A percentile compares a stretch with the other conserved stretches of the same genome.
Conservation (phyloP, 2,888 invertebrate genomes). For the Tortricodes alternella region DNA sequence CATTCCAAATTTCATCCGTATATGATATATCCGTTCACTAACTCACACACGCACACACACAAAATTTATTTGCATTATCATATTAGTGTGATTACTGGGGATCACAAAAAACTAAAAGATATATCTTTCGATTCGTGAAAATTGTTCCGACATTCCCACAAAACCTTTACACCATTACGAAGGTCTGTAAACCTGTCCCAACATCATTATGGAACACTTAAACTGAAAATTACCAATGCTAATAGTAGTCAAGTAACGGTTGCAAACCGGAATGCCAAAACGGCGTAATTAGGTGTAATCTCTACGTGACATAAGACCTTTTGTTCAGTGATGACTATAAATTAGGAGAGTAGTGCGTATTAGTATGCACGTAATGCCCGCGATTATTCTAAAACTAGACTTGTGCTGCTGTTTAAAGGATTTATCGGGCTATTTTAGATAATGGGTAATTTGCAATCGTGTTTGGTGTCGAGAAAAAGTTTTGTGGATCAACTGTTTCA, state of each 20-base stretch:
- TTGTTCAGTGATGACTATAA: not conserved
- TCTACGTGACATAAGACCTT: not conserved
- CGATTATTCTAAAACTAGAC: slow-evolving; percentile 24
- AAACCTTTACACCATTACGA: not conserved
- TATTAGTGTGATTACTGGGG: too few relatives aligned
- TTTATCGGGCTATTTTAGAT: slow-evolving; percentile 3
- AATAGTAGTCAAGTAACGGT: slow-evolving; percentile 14
- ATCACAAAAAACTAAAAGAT: too few relatives aligned
- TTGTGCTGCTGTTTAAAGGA: slow-evolving; percentile 10
- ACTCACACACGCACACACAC: too few relatives aligned
- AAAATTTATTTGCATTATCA: too few relatives aligned
- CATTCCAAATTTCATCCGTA: too few relatives aligned
- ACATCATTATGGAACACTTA: slow-evolving; percentile 19
- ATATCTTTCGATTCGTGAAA: too few relatives aligned
- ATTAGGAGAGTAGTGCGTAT: slow-evolving; percentile 1
- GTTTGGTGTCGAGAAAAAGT: not conserved
- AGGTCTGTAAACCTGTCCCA: not conserved
- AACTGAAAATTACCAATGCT: slow-evolving; percentile 25
- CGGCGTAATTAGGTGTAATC: not conserved
- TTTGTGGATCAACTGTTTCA: not conserved
- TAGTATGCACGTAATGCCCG: slow-evolving; percentile 12
- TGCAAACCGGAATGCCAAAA: not conserved
- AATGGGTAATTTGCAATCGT: slow-evolving; percentile 1
- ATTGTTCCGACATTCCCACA: not conserved
- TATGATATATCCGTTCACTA: too few relatives aligned